Evolutionary conservation across 2,888 invertebrate species (phyloP), one percentile per base, ranked within the genome.

Genomic region (Ferrisia virgata): DNA sequence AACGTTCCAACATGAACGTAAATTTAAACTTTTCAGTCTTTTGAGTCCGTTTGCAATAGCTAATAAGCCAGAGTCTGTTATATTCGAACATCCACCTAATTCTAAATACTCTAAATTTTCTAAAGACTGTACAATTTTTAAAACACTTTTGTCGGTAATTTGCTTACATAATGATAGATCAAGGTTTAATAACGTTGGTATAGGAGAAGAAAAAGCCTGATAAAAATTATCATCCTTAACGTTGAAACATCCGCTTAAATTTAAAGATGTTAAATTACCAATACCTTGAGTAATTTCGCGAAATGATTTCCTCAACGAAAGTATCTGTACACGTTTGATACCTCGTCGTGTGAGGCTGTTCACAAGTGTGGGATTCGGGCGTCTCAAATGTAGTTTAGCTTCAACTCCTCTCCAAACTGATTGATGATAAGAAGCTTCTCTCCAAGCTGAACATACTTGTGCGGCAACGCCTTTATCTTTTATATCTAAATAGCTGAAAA

Each of bases 391-490:
- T 86, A 98, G 89, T 87, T 95, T 94, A 0, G 97, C 97, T 88
- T 96, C 96, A 40, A 96, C 96, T 82, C 96, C 96, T 86, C 95
- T 93, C 98, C 98, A 98, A 25, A 98, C 96, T 58, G 94, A 94
- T 87, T 96, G 94, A 87, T 95, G 94, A 89, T 97, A 97, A 39
- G 96, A 94, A 76, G 97, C 97, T 88, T 97, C 97, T 85, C 96
- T 91, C 97, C 97, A 98, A 85, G 94, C 90, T 85, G 92, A 91
- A 89, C 95, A 96, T 86, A 97, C 96, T 89, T 96, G 96, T 2
- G 97, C 96, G 25, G 94, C 97, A 69, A 95, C 91, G 1, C 97
- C 97, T 88, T 96, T 93, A 89, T 97, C 97, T 86, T 93, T 91
- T 69, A 96, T 95, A 83, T 95, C 94, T 88, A 98, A 90, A 89